Evolutionary conservation across 1,140 invertebrate genomes (phyloP), one percentile per base, ranked within the genome.

Genomic region (Platorchestia sp.): DNA sequence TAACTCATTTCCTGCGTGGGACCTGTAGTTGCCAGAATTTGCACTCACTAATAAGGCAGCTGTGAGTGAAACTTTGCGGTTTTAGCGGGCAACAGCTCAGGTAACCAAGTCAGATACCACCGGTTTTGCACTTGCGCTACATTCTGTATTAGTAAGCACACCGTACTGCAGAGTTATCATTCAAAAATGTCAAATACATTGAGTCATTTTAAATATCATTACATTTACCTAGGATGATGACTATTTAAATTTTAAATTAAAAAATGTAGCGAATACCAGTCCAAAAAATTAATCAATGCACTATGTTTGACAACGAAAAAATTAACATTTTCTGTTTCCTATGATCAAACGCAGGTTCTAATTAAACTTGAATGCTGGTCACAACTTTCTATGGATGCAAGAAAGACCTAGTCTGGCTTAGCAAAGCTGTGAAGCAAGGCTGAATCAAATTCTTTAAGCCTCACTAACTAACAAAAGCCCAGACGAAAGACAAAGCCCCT

Each of bases 401-500:
- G 27, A 36, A 75, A 75, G 59, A 75, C 27, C 59, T 22, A 36
- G 27, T 27, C 59, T 75, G 27, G 27, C 59, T 10, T 36, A 27
- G 10, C 59, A 36, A 75, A 75, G 27, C 36, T 75, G 59, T 75
- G 59, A 10, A 36, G 27, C 59, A 75, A 75, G 59, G 36, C 59
- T 75, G 10, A 75, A 75, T 75, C 36, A 75, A 19, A 75, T 27
- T 22, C 59, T 75, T 22, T 22, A 75, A 22, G 59, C 59, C 59
- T 75, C 3, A 75, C 59, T 75, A 75, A 75, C 59, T 75, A 36
- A 75, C 59, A 22, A 27, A 36, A 75, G 10, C 14, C 59, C 27
- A 75, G 10, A 75, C 14, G 44, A 36, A 95, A 75, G 95, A 95
- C 95, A 96, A 86, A 53, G 51, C 90, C 90, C 51, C 1, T 1